Base-by-base conservation (phyloP, 2,888 invertebrate species). In the Holacanthella duospinosa region DNA sequence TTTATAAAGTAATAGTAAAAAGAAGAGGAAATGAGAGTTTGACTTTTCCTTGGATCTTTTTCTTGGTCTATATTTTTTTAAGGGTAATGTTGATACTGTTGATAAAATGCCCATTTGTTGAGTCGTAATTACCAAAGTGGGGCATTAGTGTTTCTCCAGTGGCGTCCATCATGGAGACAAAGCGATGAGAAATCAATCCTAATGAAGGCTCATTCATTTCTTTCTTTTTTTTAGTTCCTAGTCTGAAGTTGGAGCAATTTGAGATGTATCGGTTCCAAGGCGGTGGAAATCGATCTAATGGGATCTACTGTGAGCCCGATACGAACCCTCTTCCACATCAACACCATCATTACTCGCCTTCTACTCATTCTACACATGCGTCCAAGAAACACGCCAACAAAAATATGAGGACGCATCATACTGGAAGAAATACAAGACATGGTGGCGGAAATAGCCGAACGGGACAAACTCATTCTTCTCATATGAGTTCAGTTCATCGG, bases 231-330 rank as follows among this genome's bases (percentile, higher is more conserved):
- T 57, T 25, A 29, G 29, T 57, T 29, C n/a, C 27, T 27, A 6
- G n/a, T 9, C 53, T 55, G 36, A 36, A 6, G 36, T 48, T 21
- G 24, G 59, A 59, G 21, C 25, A n/a, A 61, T 36, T 61, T 55
- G 65, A n/a, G n/a, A 72, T 72, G 72, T 72, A 72, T 70, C 72
- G 69, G 61, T 72, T 69, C 64, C 70, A 71, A 68, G 68, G 70
- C 55, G 65, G 66, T 3, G 25, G 43, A 24, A 71, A 67, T 61
- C 68, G 73, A 66, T 71, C 71, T 59, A 73, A 73, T 63, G 73
- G 73, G 62, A 71, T 73, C 64, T 73, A 73, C 64, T 66, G 66
- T 61, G 73, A 73, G 67, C 73, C 73, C 53, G 73, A 72, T 65
- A 67, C 67, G 56, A 64, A 66, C 60, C 66, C 67, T 62, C n/a